Percentiles rank a stretch among this genome's conserved stretches.
Conservation (phyloP, 2,797 vertebrate genomes). For the Melanitta fusca region DNA sequence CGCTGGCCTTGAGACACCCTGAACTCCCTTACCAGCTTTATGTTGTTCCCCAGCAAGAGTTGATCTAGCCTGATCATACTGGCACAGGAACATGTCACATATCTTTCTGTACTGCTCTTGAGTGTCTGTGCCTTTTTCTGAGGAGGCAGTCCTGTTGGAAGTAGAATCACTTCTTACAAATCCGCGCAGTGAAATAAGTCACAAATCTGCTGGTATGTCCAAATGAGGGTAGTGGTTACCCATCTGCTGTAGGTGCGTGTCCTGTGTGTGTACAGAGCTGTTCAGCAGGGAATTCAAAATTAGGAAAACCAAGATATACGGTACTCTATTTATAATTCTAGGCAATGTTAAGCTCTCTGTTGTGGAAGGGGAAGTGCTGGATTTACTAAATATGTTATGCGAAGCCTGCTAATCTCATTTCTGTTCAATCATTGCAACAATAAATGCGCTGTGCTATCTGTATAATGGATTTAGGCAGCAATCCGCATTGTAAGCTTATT, state of each 20-base stretch:
- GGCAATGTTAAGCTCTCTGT: neutral
- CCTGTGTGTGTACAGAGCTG: neutral
- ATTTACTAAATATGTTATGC: neutral
- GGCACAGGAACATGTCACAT: neutral
- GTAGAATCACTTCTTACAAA: neutral
- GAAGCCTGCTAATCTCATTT: neutral
- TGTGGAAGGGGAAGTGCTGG: accelerated
- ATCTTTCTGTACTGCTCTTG: neutral
- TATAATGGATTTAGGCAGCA: constrained; percentile 38
- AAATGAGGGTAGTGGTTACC: neutral
- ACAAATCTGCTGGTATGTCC: neutral
- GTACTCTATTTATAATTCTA: neutral
- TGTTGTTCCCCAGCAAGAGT: neutral
- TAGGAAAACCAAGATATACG: neutral
- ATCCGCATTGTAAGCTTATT: constrained; percentile 16
- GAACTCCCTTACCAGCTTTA: neutral
- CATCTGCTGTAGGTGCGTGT: neutral
- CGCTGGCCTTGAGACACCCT: neutral
- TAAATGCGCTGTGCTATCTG: neutral
- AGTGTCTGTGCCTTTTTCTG: neutral
- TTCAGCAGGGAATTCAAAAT: neutral
- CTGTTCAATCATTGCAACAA: neutral
- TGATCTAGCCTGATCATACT: neutral
- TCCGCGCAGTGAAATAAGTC: neutral
- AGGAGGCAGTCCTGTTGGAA: neutral